A percentile compares a stretch with the other conserved stretches of the same genome.
Evolutionary conservation across 2,797 vertebrate genomes (phyloP).

Genomic region (Halcyon leucocephala): DNA sequence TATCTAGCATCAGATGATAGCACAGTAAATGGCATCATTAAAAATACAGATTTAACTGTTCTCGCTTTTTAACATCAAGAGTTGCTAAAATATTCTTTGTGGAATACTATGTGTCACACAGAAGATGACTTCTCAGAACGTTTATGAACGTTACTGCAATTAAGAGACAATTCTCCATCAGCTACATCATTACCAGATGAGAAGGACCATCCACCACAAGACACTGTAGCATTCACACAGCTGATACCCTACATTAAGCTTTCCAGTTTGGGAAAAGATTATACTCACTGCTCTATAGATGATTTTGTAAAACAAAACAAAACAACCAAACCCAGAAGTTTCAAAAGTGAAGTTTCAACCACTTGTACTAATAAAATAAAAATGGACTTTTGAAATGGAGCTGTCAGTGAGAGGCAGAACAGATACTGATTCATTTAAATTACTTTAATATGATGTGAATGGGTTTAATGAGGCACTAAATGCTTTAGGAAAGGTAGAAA

Average conservation of each 20-base stretch:
- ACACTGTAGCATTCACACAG: neutral
- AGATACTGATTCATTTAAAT: neutral
- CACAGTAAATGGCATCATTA: neutral
- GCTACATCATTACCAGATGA: neutral
- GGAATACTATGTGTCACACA: neutral
- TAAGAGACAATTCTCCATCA: neutral
- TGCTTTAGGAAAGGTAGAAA: neutral
- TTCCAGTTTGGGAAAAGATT: neutral
- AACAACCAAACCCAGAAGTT: neutral
- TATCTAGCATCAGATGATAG: neutral
- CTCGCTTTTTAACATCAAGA: neutral
- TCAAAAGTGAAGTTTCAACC: neutral
- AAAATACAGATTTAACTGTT: neutral
- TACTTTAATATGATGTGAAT: neutral
- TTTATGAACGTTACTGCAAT: neutral
- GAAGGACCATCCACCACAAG: neutral
- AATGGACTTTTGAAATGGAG: neutral
- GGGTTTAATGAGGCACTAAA: slow-evolving; percentile 18
- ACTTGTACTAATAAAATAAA: neutral
- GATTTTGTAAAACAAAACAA: neutral
- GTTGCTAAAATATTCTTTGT: neutral
- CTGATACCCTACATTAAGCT: neutral
- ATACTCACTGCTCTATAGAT: neutral
- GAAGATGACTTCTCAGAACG: neutral
- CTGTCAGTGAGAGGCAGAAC: neutral